Evolutionary conservation across 2,888 invertebrate species (phyloP), one percentile per base, ranked within the genome.

Genomic region (Sphaerophoria rueppellii): DNA sequence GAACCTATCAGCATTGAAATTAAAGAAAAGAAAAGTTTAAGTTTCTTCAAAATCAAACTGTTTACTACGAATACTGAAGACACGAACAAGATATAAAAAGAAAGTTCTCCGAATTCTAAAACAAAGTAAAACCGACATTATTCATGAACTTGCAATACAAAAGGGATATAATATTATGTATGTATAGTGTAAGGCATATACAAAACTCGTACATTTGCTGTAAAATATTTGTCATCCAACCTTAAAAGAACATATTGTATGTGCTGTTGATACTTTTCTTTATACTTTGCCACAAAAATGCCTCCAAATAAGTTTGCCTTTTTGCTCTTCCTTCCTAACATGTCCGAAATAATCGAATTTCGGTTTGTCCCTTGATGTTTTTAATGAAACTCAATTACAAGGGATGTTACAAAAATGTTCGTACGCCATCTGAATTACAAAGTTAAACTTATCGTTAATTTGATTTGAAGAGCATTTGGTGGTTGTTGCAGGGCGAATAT

Each of bases 341-440:
- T 60, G 61, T 37, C 34, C 40, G 55, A 55, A 32, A 34, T 74
- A 74, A 74, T 80, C 74, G 63, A 80, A 61, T 80, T 80, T 55
- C 14, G 50, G 74, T 63, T 48, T 63, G 46, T 69, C n/a, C 50
- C 55, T 40, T 54, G 54, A 60, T 58, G 71, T 40, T 81, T 81
- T 77, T 60, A 61, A 72, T 70, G 55, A 54, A 81, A 75, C 52
- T 71, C 55, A 57, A 72, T 58, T 37, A 70, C 54, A 48, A 55
- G 24, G 46, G 34, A 37, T 24, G n/a, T 52, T 52, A 40, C 40
- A 14, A 16, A 63, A 12, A 14, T 35, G 34, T 46, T 65, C 11
- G 6, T 35, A n/a, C 50, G 12, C 35, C 43, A 65, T 11, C 71
- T 24, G 12, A 50, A 57, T 72, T 40, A 32, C 57, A 52, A 79